phyloP scores from a whole-genome alignment of 1,140 invertebrate genomes.

The Polypedilum vanderplanki region DNA sequence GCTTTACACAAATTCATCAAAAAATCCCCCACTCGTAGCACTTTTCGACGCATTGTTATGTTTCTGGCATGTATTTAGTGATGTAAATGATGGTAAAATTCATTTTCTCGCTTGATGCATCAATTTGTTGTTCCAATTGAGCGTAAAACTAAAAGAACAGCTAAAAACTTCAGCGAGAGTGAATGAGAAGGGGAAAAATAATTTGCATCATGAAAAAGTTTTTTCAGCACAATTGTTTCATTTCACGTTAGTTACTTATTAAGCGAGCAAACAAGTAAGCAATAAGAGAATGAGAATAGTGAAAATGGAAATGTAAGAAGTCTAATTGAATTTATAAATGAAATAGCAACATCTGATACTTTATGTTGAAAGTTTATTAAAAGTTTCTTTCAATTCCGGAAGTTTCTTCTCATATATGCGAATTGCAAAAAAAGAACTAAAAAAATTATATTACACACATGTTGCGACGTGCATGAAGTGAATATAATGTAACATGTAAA shows the following conservation, averaged over 20 bases:
- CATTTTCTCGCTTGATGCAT: slow-evolving; percentile 17
- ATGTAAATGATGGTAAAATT: neutral
- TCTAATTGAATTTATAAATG: slow-evolving; percentile 8
- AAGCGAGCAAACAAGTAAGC: neutral
- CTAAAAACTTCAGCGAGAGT: neutral
- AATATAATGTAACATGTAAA: too few species aligned
- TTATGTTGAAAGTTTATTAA: slow-evolving; percentile 7
- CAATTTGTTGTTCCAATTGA: slow-evolving; percentile 18
- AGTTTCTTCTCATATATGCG: too few species aligned
- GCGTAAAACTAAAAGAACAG: neutral
- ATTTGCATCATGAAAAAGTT: slow-evolving; percentile 9
- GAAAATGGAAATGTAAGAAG: neutral
- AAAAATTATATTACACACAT: too few species aligned
- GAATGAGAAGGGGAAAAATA: slow-evolving; percentile 3
- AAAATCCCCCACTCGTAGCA: neutral
- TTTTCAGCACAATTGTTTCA: slow-evolving; percentile 9
- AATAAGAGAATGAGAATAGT: neutral
- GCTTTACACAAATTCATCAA: neutral
- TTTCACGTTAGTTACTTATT: neutral
- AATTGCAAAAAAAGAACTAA: too few species aligned
- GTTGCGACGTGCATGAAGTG: too few species aligned
- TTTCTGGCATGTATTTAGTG: neutral
- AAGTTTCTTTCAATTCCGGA: neutral
- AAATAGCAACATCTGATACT: neutral
- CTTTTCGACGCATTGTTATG: neutral